phyloP scores from a whole-genome alignment of 2,113 vertebrate genomes.

The Tyrannus savana region DNA sequence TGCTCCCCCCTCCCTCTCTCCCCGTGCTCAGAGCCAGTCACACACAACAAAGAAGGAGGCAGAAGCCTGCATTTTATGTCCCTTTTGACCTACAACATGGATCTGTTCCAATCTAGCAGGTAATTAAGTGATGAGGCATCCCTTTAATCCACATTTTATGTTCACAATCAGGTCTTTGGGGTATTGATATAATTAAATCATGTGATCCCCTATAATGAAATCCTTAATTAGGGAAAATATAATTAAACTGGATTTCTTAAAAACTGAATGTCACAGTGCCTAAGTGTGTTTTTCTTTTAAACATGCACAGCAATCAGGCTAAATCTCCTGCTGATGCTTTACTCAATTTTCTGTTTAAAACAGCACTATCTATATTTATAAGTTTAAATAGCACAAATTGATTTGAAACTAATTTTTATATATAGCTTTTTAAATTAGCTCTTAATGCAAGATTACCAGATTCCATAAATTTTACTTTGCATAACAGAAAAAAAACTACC shows the following conservation, averaged over 20 bases:
- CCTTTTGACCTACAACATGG: conserved; percentile 70
- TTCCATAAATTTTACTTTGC: not conserved
- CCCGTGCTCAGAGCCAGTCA: not conserved
- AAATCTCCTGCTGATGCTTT: conserved; percentile 15
- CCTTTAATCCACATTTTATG: conserved; percentile 72
- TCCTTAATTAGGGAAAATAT: conserved; percentile 73
- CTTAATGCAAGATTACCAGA: not conserved
- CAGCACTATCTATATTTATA: not conserved
- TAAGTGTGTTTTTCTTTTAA: conserved; percentile 50
- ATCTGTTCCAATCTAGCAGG: conserved; percentile 71
- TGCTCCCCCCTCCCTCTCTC: not conserved
- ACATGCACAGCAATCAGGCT: not conserved
- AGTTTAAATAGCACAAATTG: not conserved
- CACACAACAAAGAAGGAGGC: conserved; percentile 53
- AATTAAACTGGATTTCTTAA: conserved; percentile 65
- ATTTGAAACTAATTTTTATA: not conserved
- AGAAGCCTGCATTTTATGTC: conserved; percentile 64
- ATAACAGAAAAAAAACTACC: not conserved
- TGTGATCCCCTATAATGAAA: conserved; percentile 69
- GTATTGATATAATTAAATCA: conserved; percentile 74
- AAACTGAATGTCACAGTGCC: conserved; percentile 38
- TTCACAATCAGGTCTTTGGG: conserved; percentile 70
- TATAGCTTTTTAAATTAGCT: not conserved
- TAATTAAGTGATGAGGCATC: conserved; percentile 72
- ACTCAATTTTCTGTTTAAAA: conserved; percentile 26